These are phyloP conservation scores for Eciton burchellii DNA, from an alignment of 1,140 invertebrate species.

Conservation along the genomic window DNA sequence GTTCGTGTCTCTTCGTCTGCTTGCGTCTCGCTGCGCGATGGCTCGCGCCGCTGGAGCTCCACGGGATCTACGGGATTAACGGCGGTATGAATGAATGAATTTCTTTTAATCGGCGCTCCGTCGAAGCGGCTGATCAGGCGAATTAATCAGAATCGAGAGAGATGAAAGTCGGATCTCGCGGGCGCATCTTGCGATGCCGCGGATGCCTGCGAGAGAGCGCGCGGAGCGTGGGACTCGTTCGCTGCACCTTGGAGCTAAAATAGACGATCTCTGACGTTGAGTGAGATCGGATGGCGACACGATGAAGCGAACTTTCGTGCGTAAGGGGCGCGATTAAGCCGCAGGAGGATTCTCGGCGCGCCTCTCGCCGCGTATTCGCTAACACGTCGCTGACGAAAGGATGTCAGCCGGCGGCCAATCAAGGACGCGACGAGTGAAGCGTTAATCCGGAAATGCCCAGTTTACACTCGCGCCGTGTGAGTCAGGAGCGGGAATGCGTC, in stretches of 20 bases:
- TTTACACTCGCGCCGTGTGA: conserved; percentile 15
- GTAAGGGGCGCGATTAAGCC: background rate
- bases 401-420: conserved; percentile 3
- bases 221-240: no score
- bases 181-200: no score
- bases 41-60: no score
- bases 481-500: conserved; percentile 23
- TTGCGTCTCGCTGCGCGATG: no score
- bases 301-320: background rate
- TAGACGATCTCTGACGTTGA: conserved; percentile 2
- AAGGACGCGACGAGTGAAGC: conserved; percentile 15
- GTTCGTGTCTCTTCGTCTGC: no score
- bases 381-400: background rate
- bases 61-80: no score
- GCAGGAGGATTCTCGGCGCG: background rate
- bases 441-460: conserved; percentile 33
- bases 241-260: background rate
- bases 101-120: no score
- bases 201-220: no score
- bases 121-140: no score
- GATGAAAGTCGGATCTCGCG: no score
- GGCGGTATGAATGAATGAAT: no score
- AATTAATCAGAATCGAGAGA: no score
- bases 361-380: background rate
- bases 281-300: background rate